Base-by-base conservation (phyloP, 1,140 invertebrate species). In the Cepaea nemoralis region DNA sequence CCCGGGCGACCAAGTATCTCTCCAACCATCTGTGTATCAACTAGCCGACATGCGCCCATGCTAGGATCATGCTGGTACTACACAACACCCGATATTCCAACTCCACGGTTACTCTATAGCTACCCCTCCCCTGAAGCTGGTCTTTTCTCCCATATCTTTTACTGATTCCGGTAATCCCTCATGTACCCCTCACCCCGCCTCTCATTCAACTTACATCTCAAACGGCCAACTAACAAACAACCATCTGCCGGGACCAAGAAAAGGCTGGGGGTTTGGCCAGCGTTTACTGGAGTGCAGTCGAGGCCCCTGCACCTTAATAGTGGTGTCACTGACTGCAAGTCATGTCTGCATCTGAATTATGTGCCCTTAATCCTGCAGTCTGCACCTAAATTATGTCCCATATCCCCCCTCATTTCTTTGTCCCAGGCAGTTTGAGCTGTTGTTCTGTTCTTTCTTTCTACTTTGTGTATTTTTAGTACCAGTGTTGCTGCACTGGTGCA, bases 311-410 rank as follows among this genome's bases (percentile, higher is more conserved):
- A 63, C 59, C 59, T 31, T 63, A 2, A 27, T 31, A 31, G 27
- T 31, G 59, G n/a, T 63, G 59, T 63, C 59, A 63, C 27, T 63
- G 27, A 63, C 59, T 63, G n/a, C n/a, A n/a, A 63, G 59, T 63
- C n/a, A 10, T 63, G 59, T 5, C 59, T 63, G 59, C 59, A 31
- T 31, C 3, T 31, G 59, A 63, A 63, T 63, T 63, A 63, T 63
- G 59, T 31, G 59, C 59, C 59, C 59, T 31, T 63, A 63, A 63
- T 63, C n/a, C 59, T 63, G 59, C 59, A 63, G 59, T 63, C 59
- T 63, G 59, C 59, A 63, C 59, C 59, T 6, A 63, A 63, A 63
- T 63, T 63, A 63, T 63, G 27, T 63, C 59, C 59, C n/a, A 31
- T 55, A 22, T 55, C 22, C 45, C 27, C n/a, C 59, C 59, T 31